Evolutionary conservation across 2,113 vertebrate genomes (phyloP).

Genomic region (Carassius gibelio): DNA sequence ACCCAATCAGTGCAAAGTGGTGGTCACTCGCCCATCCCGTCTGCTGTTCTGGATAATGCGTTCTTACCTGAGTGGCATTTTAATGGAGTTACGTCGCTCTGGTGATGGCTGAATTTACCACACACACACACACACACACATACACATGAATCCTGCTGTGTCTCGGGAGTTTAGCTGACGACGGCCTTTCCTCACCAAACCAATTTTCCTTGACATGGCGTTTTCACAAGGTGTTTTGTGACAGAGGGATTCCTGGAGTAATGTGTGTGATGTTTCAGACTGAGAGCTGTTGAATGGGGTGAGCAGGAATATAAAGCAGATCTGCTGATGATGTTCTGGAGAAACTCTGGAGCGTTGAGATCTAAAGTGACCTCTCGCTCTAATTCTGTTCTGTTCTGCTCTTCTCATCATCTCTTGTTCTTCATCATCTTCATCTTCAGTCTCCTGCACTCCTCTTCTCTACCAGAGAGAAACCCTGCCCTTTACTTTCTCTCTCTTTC

Average conservation of each 20-base stretch:
- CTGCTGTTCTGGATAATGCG: constrained; percentile 49
- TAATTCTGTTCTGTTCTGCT: neutral
- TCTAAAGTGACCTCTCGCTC: neutral
- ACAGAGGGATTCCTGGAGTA: neutral
- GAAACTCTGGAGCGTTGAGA: too few species aligned
- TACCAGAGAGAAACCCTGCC: neutral
- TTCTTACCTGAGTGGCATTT: constrained; percentile 53
- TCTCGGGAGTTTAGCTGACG: neutral
- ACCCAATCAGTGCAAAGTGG: constrained; percentile 47
- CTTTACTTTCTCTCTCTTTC: neutral
- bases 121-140: constrained; percentile 4
- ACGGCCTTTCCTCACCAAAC: neutral
- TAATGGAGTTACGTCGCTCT: constrained; percentile 16
- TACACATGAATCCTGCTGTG: neutral
- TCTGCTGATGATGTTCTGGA: neutral
- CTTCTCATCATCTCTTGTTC: constrained; percentile 56
- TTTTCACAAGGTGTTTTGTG: neutral
- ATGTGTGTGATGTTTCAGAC: neutral
- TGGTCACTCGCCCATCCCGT: constrained; percentile 27
- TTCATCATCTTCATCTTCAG: neutral
- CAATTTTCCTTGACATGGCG: constrained; percentile 16
- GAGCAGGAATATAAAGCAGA: neutral
- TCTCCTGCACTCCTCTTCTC: neutral
- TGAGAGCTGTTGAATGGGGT: neutral
- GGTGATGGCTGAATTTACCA: constrained; percentile 1